phyloP scores from a whole-genome alignment of 2,888 invertebrate genomes.

The Tenthredo amoena region DNA sequence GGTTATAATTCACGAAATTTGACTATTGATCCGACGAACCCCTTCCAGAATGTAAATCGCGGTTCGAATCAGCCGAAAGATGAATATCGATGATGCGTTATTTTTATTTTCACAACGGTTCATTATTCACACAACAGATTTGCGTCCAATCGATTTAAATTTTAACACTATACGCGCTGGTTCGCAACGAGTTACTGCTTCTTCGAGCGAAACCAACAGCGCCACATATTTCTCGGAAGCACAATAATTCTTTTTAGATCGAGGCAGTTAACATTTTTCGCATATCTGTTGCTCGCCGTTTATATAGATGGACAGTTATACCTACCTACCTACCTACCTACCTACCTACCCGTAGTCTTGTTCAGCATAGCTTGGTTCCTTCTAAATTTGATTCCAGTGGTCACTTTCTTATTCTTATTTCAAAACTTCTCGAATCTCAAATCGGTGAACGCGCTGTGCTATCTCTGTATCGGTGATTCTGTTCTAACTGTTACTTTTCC shows the following conservation, averaged over 20 bases:
- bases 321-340: background rate
- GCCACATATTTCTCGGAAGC: constrained; percentile 46
- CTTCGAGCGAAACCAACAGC: constrained; percentile 39
- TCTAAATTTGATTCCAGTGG: constrained; percentile 25
- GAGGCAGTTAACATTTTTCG: constrained; percentile 52
- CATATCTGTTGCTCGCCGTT: constrained; percentile 46
- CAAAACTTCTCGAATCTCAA: background rate
- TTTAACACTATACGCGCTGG: constrained; percentile 41
- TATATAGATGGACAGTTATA: constrained; percentile 28
- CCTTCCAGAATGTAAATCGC: background rate
- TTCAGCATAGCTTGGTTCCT: constrained; percentile 30
- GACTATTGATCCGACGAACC: background rate
- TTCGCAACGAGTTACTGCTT: constrained; percentile 45
- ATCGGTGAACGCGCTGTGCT: background rate
- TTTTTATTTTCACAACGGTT: constrained; percentile 22
- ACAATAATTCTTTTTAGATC: constrained; percentile 49
- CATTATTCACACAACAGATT: constrained; percentile 39
- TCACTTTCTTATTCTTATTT: constrained; percentile 1
- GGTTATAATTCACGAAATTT: background rate
- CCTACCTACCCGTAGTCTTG: background rate
- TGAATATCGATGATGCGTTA: constrained; percentile 8
- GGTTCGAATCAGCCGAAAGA: background rate
- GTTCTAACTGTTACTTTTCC: no score
- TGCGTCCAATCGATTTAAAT: constrained; percentile 50
- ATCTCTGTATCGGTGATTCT: background rate